These are phyloP conservation scores for Cynopterus sphinx DNA, from an alignment of 2,797 vertebrate genomes.

Conservation along the genomic window DNA sequence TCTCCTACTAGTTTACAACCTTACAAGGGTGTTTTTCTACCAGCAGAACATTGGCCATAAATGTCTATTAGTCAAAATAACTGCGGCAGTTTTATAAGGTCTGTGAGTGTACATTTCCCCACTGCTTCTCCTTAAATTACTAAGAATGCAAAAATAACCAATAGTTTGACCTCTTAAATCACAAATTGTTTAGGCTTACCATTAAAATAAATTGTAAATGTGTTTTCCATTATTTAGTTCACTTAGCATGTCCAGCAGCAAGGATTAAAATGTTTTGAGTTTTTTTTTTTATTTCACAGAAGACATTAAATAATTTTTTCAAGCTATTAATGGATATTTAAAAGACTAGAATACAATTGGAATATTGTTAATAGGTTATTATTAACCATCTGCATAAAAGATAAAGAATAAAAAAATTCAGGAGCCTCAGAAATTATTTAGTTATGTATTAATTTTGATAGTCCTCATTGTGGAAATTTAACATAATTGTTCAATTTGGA, in stretches of 20 bases:
- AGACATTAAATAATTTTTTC: constrained; percentile 78
- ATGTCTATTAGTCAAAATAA: constrained; percentile 84
- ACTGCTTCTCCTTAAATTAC: constrained; percentile 86
- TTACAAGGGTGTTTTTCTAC: constrained; percentile 71
- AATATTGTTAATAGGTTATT: constrained; percentile 75
- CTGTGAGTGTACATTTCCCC: constrained; percentile 81
- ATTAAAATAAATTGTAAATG: constrained; percentile 86
- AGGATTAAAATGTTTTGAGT: constrained; percentile 80
- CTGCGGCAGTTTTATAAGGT: constrained; percentile 85
- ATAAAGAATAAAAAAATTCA: constrained; percentile 59
- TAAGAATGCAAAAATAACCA: constrained; percentile 87
- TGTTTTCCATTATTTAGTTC: constrained; percentile 89
- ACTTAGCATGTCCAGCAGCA: constrained; percentile 84
- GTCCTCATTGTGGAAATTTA: constrained; percentile 18
- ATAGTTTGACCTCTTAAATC: constrained; percentile 88
- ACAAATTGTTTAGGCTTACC: constrained; percentile 86
- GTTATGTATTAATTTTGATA: constrained; percentile 63
- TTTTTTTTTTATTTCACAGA: constrained; percentile 71
- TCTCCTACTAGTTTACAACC: constrained; percentile 61
- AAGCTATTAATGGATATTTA: constrained; percentile 74
- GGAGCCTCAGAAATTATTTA: constrained; percentile 33
- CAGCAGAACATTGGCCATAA: constrained; percentile 76
- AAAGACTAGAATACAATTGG: constrained; percentile 61
- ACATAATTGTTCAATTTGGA: constrained; percentile 37
- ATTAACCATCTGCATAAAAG: constrained; percentile 61